These are phyloP conservation scores for Capricornis sumatraensis DNA, from an alignment of 2,113 vertebrate genomes.

Conservation along the genomic window DNA sequence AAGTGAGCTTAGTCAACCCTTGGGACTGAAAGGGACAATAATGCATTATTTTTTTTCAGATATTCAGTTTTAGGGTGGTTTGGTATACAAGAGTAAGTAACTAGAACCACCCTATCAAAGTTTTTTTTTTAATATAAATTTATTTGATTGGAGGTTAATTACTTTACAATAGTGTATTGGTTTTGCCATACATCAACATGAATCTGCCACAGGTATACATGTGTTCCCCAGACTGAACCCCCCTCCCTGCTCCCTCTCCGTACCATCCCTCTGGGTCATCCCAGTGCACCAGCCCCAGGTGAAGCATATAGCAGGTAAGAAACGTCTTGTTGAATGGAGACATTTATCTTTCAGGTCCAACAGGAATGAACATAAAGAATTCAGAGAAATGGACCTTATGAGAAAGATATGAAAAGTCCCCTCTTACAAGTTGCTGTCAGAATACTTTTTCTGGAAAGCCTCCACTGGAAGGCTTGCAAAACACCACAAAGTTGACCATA, in stretches of 20 bases:
- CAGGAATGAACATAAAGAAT: background rate
- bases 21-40: background rate
- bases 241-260: rapidly evolving
- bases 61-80: background rate
- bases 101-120: background rate
- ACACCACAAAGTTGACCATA: background rate
- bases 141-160: no score
- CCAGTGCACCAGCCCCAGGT: no score
- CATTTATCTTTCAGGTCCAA: background rate
- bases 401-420: background rate
- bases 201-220: no score
- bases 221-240: no score
- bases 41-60: background rate
- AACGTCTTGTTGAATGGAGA: background rate
- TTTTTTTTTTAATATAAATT: no score
- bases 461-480: background rate
- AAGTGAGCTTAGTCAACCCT: background rate
- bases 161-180: no score
- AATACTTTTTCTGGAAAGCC: conserved; percentile 15
- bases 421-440: background rate
- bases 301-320: background rate
- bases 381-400: background rate
- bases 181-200: no score
- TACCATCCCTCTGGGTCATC: no score
- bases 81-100: background rate